Evolutionary conservation across 2,888 invertebrate species (phyloP), one percentile per base, ranked within the genome.

Genomic region (Neria commutata): DNA sequence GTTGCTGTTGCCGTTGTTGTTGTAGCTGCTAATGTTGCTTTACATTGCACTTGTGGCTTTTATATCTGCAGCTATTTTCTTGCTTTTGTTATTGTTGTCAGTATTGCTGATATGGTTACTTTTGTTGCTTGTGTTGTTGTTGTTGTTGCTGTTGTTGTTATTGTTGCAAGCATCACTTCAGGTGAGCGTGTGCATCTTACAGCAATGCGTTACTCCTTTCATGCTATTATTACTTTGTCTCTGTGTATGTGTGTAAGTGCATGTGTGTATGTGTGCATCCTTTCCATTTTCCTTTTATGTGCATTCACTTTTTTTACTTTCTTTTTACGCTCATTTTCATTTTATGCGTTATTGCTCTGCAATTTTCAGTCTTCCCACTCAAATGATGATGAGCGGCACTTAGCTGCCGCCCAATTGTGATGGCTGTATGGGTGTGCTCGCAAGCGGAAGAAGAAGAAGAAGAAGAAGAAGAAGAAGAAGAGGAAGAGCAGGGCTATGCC

Each of bases 71-170:
- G 49, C 33, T 33, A 49, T 49, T 49, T 49, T 45, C 21, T 45
- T 23, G 23, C 45, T 21, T 23, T 45, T 45, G 21, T 45, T n/a
- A 45, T 45, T 45, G 23, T 21, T 21, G n/a, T n/a, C n/a, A n/a
- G n/a, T n/a, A n/a, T n/a, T n/a, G n/a, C n/a, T 33, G 21, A 29
- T 54, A 11, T 42, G n/a, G 42, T 37, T 26, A 60, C 54, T 50
- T 48, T 60, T 67, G 55, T 54, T 53, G 11, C 23, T 25, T 34
- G 45, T 29, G 46, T 21, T 17, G 33, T 23, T 33, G 21, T 40
- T 54, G 11, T 42, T 17, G 42, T 37, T 26, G 62, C 54, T 50
- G 51, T 60, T 67, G 55, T 54, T 53, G 11, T 24, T 25, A 45
- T 50, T 29, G 46, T 21, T 17, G 33, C 33, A 14, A 14, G 37